phyloP scores from a whole-genome alignment of 1,140 invertebrate species.

The Drosophila gunungcola region DNA sequence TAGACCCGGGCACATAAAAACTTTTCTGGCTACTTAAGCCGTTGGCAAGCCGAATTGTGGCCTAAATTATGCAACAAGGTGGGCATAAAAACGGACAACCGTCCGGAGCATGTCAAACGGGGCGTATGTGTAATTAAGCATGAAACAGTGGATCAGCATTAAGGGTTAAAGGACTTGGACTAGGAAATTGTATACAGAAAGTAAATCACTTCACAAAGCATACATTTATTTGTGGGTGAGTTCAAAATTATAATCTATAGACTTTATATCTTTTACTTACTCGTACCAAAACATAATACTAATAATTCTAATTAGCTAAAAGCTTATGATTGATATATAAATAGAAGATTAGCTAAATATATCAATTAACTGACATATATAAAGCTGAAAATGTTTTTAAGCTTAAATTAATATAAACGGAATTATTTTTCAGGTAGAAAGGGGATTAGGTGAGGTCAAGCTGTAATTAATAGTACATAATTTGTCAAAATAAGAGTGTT shows the following conservation, averaged over 20 bases:
- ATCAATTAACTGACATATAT: too few species aligned
- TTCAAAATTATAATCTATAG: too few species aligned
- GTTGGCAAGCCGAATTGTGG: slow-evolving; percentile 56
- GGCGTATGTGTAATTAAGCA: slow-evolving; percentile 75
- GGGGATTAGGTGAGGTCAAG: too few species aligned
- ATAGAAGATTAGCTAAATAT: too few species aligned
- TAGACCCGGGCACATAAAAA: slow-evolving; percentile 59
- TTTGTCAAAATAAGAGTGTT: not conserved
- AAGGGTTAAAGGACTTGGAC: slow-evolving; percentile 1
- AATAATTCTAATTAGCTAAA: too few species aligned
- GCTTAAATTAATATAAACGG: too few species aligned
- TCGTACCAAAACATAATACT: too few species aligned
- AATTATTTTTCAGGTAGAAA: too few species aligned
- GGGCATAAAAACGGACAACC: slow-evolving; percentile 61
- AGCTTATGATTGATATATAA: too few species aligned
- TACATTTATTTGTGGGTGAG: not conserved
- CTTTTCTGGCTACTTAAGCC: slow-evolving; percentile 71
- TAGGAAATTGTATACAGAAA: not conserved
- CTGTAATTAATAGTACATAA: not conserved
- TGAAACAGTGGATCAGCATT: slow-evolving; percentile 40
- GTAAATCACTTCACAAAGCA: not conserved
- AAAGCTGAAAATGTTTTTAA: too few species aligned
- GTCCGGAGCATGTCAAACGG: slow-evolving; percentile 61
- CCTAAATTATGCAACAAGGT: slow-evolving; percentile 73
- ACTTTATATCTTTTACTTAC: too few species aligned